phyloP scores from a whole-genome alignment of 2,888 invertebrate species.

The Hirudinaria manillensis region DNA sequence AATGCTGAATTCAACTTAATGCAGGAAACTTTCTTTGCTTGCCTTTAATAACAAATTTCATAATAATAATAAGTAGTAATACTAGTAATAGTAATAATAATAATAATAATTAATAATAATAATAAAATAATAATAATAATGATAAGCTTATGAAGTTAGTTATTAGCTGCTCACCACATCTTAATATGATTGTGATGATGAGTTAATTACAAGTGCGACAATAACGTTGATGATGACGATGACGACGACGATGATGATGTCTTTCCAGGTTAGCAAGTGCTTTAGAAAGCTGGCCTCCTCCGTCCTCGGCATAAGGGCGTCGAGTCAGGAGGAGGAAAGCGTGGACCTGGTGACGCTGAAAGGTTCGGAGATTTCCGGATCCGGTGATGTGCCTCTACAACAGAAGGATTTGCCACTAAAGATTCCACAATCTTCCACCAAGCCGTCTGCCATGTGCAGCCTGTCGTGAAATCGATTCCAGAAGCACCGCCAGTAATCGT shows the following conservation, averaged over 20 bases:
- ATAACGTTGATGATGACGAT: slow-evolving; percentile 3
- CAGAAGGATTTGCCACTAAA: background rate
- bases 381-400: background rate
- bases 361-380: background rate
- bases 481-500: no score
- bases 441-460: background rate
- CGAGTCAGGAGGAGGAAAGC: slow-evolving; percentile 65
- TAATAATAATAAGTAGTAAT: no score
- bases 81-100: no score
- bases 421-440: background rate
- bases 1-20: no score
- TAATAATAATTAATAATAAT: no score
- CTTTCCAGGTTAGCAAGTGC: slow-evolving; percentile 51
- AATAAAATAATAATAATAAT: no score
- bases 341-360: slow-evolving; percentile 59
- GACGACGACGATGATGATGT: background rate
- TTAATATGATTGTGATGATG: no score
- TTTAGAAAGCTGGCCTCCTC: slow-evolving; percentile 69
- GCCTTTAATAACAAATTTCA: no score
- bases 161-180: no score
- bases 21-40: no score
- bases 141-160: no score
- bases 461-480: background rate
- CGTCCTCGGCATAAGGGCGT: slow-evolving; percentile 63
- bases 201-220: background rate